phyloP scores from a whole-genome alignment of 2,888 invertebrate genomes.

The Loripinus fragilis region DNA sequence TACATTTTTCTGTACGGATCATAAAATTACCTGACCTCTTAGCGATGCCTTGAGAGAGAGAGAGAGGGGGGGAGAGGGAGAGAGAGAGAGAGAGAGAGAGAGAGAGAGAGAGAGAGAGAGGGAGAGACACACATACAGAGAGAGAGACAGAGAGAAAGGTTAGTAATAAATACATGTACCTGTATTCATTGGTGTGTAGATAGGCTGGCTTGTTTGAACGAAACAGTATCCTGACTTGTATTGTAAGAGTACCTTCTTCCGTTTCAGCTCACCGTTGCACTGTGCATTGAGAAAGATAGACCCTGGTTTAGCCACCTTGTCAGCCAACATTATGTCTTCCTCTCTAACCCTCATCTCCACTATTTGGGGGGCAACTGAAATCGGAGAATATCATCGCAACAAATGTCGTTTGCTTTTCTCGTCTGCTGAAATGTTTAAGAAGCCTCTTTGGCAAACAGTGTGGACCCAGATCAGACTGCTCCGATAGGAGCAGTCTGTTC shows the following conservation, averaged over 20 bases:
- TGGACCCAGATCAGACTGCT: too few relatives aligned
- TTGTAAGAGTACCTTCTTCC: conserved; percentile 55
- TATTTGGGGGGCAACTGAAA: not conserved
- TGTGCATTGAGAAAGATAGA: not conserved
- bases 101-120: too few relatives aligned
- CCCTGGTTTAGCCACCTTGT: not conserved
- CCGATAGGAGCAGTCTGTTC: too few relatives aligned
- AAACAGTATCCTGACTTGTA: conserved; percentile 66
- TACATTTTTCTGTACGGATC: too few relatives aligned
- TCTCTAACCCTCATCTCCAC: not conserved
- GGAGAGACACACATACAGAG: too few relatives aligned
- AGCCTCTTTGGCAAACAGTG: too few relatives aligned
- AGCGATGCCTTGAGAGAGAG: too few relatives aligned
- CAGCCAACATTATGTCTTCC: not conserved
- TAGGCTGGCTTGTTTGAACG: conserved; percentile 74
- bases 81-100: too few relatives aligned
- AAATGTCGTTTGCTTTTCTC: too few relatives aligned
- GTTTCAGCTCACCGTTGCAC: conserved; percentile 15
- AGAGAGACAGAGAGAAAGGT: too few relatives aligned
- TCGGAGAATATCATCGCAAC: not conserved
- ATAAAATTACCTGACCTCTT: too few relatives aligned
- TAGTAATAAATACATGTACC: conserved; percentile 45
- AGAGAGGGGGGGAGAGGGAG: not conserved
- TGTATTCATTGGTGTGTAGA: conserved; percentile 75
- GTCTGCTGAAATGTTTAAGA: too few relatives aligned